Conservation (phyloP, 1,140 invertebrate genomes). For the Trichonephila clavata region DNA sequence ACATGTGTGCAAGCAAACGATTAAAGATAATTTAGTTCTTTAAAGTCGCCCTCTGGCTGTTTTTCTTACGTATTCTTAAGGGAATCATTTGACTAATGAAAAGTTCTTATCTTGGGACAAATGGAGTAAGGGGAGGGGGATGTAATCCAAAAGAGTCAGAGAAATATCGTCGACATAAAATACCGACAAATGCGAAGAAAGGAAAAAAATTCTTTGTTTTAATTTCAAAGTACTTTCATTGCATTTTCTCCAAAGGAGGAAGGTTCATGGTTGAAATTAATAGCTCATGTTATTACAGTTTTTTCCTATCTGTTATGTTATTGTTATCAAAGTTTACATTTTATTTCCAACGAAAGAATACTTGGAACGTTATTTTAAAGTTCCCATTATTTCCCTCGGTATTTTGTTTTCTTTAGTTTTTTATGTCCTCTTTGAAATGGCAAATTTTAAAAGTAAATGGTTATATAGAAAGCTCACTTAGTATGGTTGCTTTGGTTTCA, state of each 20-base stretch:
- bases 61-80: not conserved
- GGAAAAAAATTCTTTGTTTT: not conserved
- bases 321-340: not conserved
- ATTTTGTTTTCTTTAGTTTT: no score
- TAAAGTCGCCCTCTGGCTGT: not conserved
- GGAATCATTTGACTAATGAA: constrained; percentile 67
- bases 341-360: not conserved
- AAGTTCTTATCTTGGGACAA: constrained; percentile 43
- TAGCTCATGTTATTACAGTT: not conserved
- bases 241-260: not conserved
- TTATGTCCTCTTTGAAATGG: not conserved
- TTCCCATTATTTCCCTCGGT: not conserved
- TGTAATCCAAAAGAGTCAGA: not conserved
- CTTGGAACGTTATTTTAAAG: not conserved
- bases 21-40: constrained; percentile 66
- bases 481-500: not conserved
- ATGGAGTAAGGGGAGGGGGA: not conserved
- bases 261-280: constrained; percentile 18
- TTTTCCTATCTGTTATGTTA: not conserved
- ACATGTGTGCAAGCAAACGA: constrained; percentile 62
- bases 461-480: not conserved
- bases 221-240: not conserved
- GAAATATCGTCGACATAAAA: not conserved
- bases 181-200: not conserved
- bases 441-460: not conserved